These are phyloP conservation scores for Carcharodon carcharias DNA, from an alignment of 2,797 vertebrate genomes.

Conservation along the genomic window DNA sequence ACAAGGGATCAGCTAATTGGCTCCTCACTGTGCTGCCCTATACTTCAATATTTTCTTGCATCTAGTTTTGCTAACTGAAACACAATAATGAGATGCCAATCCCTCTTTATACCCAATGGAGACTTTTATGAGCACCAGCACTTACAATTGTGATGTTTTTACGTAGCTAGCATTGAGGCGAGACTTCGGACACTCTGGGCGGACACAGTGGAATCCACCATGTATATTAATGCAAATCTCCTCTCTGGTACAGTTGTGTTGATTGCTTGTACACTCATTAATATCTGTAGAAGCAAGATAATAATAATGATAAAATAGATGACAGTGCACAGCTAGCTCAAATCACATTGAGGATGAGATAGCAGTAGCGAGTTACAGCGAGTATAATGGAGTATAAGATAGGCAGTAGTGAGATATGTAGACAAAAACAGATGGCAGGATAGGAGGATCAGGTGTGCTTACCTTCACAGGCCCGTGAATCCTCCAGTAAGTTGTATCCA, in stretches of 20 bases:
- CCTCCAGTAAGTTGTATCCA: conserved; percentile 64
- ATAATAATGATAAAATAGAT: neutral
- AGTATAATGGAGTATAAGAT: neutral
- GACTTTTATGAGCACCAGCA: conserved; percentile 13
- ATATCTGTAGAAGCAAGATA: conserved; percentile 56
- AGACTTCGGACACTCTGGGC: conserved; percentile 65
- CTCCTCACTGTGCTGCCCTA: neutral
- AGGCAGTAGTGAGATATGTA: neutral
- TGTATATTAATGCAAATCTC: conserved; percentile 76
- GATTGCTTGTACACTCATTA: conserved; percentile 68
- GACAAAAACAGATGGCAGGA: neutral
- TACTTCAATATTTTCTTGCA: neutral
- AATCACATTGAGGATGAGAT: too few species aligned
- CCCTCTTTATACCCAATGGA: neutral
- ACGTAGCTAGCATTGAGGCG: conserved; percentile 65
- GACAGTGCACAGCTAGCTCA: neutral
- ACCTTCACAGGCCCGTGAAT: conserved; percentile 73
- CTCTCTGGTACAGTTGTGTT: conserved; percentile 70
- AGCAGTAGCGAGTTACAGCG: neutral
- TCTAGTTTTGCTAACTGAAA: neutral
- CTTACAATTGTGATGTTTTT: conserved; percentile 77
- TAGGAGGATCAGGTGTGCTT: conserved; percentile 31
- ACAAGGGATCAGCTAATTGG: neutral
- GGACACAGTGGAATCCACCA: conserved; percentile 69
- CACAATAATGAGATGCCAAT: neutral